Evolutionary conservation across 2,888 invertebrate species (phyloP).

Genomic region (Trissolcus brochymenae): DNA sequence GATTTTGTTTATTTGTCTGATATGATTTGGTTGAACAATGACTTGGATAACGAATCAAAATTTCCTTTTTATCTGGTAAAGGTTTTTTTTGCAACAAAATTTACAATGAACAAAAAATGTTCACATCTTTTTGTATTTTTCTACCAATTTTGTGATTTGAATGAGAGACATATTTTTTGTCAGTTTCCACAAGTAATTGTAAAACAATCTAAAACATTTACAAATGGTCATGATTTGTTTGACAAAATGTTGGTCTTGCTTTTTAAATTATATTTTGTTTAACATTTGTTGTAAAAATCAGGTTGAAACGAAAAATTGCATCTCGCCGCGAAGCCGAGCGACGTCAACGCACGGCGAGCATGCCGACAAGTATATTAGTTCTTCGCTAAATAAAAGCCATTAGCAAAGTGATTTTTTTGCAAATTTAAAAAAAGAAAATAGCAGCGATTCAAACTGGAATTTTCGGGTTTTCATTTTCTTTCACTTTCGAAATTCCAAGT

Average conservation of each 20-base stretch:
- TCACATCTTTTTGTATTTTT: no score
- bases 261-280: not conserved
- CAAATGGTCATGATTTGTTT: not conserved
- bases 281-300: not conserved
- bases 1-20: no score
- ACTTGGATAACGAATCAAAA: no score
- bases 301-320: not conserved
- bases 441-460: not conserved
- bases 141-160: no score
- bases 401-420: not conserved
- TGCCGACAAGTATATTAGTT: slow-evolving; percentile 5
- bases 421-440: not conserved
- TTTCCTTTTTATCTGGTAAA: no score
- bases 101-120: no score
- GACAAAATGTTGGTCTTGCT: not conserved
- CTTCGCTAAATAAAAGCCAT: not conserved
- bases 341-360: slow-evolving; percentile 26
- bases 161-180: no score
- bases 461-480: no score
- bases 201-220: not conserved
- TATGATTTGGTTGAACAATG: no score
- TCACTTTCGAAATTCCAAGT: no score
- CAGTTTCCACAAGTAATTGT: no score
- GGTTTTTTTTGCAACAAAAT: no score
- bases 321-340: slow-evolving; percentile 6